Evolutionary conservation across 1,140 invertebrate species (phyloP).

Genomic region (Ceratina japonica): DNA sequence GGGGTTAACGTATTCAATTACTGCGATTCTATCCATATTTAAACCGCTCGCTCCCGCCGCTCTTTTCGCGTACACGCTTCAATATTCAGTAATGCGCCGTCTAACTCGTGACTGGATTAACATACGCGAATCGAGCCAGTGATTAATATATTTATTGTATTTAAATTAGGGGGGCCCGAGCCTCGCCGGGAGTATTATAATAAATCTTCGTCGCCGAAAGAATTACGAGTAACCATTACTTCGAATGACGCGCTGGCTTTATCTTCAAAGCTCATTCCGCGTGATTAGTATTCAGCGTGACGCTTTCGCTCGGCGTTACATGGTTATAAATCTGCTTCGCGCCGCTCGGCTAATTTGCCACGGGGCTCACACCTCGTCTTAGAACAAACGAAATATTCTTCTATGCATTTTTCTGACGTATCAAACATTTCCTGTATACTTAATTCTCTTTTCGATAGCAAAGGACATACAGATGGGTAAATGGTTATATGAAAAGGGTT

Average conservation of each 20-base stretch:
- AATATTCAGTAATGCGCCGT: too few species aligned
- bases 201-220: background rate
- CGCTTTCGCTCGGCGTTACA: slow-evolving; percentile 6
- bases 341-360: slow-evolving; percentile 23
- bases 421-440: background rate
- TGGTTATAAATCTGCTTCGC: slow-evolving; percentile 33
- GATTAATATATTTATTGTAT: background rate
- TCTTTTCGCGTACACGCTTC: too few species aligned
- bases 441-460: too few species aligned
- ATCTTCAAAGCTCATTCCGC: slow-evolving; percentile 24
- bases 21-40: too few species aligned
- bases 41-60: too few species aligned
- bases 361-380: background rate
- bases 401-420: background rate
- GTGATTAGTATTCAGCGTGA: slow-evolving; percentile 34
- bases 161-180: background rate
- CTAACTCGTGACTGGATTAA: too few species aligned
- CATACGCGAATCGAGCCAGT: too few species aligned
- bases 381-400: background rate
- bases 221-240: background rate
- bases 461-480: too few species aligned
- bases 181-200: background rate
- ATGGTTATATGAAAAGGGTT: too few species aligned
- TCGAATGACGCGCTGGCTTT: slow-evolving; percentile 12
- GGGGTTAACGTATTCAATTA: background rate